Evolutionary conservation across 1,140 invertebrate genomes (phyloP), one percentile per base, ranked within the genome.

Genomic region (Caenorhabditis briggsae): DNA sequence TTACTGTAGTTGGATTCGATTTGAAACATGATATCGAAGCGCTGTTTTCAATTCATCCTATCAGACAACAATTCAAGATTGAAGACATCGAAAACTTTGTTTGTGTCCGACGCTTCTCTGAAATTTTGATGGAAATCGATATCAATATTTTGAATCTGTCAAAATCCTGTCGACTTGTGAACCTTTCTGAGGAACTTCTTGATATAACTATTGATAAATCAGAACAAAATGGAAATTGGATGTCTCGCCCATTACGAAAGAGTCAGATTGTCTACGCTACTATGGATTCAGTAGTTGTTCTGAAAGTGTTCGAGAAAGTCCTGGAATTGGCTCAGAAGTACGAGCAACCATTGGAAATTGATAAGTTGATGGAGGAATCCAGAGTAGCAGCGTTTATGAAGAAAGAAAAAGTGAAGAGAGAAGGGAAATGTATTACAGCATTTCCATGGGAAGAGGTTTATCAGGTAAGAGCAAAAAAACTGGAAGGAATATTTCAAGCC

Each of bases 1-100:
- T 70, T 8, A 70, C 11, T 25, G 41, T 70, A 16, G n/a, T 70
- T 70, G 64, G 64, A 46, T 70, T 70, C 16, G 64, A 70, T 70
- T 16, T 70, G 11, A 43, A 46, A 46, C 14, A 70, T 12, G 64
- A 70, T 46, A 70, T 70, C 11, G 64, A 70, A 46, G 64, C 64
- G 43, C 33, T 70, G 20, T 70, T 43, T 16, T 16, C 64, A 16
- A 41, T 70, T 46, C 64, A 7, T 18, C 1, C 64, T 5, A 70
- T 70, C 12, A 43, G 18, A 6, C 16, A 70, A 6, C 8, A 70
- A 8, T 70, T 25, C 41, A 70, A 46, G 18, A 12, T 11, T 18
- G 64, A 70, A 46, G 18, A 70, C 6, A 46, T 70, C 5, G 5
- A 70, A 43, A 70, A 70, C 43, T 14, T 18, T 18, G 43, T 70